Conservation (phyloP, 2,113 vertebrate genomes). For the Spea multiplicata region DNA sequence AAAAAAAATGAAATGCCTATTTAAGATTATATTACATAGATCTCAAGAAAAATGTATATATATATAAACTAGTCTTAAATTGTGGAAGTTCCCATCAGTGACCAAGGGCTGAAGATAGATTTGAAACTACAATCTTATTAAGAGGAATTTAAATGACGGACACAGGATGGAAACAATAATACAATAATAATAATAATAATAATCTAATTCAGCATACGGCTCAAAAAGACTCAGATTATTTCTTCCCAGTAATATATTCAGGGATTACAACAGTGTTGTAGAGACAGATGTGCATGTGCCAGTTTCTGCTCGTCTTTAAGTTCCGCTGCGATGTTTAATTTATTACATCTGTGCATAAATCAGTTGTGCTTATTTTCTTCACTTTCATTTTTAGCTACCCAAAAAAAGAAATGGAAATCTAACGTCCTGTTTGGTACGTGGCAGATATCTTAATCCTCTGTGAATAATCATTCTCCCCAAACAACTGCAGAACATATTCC, state of each 20-base stretch:
- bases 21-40: no score
- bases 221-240: constrained; percentile 54
- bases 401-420: constrained; percentile 58
- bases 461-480: constrained; percentile 56
- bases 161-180: no score
- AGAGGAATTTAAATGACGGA: no score
- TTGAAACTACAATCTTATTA: no score
- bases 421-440: constrained; percentile 50
- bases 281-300: constrained; percentile 61
- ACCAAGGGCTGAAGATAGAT: no score
- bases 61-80: no score
- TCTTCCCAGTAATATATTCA: constrained; percentile 66
- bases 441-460: constrained; percentile 52
- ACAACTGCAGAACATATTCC: constrained; percentile 47
- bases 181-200: no score
- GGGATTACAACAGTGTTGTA: constrained; percentile 63
- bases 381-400: constrained; percentile 66
- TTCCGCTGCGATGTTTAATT: constrained; percentile 70
- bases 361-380: constrained; percentile 56
- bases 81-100: no score
- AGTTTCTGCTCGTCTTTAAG: constrained; percentile 61
- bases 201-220: not conserved
- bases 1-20: no score
- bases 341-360: constrained; percentile 72
- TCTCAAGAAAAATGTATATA: no score